Conservation (phyloP, 2,888 invertebrate species). For the Arge pagana region DNA sequence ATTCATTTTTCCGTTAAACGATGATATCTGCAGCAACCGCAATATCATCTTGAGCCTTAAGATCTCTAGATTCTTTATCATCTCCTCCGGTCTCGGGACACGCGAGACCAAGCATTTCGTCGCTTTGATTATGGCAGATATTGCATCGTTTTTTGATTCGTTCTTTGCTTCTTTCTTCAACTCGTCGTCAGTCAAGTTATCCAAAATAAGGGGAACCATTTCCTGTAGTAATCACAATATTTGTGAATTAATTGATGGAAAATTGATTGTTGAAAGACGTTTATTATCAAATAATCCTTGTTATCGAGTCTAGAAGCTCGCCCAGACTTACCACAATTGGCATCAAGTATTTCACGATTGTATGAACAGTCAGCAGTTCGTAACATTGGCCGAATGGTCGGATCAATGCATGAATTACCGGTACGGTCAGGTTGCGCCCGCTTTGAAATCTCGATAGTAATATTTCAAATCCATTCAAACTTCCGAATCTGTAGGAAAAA, state of each 20-base stretch:
- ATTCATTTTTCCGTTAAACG: slow-evolving; percentile 99
- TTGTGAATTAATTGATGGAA: too few species aligned
- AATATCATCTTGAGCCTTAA: slow-evolving; percentile 96
- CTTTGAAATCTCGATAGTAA: slow-evolving; percentile 81
- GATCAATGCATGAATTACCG: slow-evolving; percentile 79
- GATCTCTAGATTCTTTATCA: slow-evolving; percentile 82
- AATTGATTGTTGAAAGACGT: too few species aligned
- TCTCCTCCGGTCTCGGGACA: slow-evolving; percentile 82
- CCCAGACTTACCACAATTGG: slow-evolving; percentile 78
- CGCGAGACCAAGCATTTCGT: slow-evolving; percentile 87
- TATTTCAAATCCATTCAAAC: slow-evolving; percentile 86
- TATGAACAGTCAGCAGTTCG: slow-evolving; percentile 86
- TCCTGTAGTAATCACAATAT: slow-evolving; percentile 64
- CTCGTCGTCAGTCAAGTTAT: slow-evolving; percentile 93
- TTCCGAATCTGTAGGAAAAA: slow-evolving; percentile 72
- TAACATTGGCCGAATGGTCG: slow-evolving; percentile 92
- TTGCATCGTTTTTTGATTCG: slow-evolving; percentile 94
- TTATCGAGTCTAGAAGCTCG: slow-evolving; percentile 14
- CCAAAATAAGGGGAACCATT: slow-evolving; percentile 86
- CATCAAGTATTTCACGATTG: slow-evolving; percentile 90
- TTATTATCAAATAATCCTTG: too few species aligned
- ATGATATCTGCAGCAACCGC: slow-evolving; percentile 91
- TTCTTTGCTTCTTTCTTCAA: slow-evolving; percentile 93
- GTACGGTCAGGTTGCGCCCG: slow-evolving; percentile 73
- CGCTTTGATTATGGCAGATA: slow-evolving; percentile 91